Evolutionary conservation across 2,113 vertebrate species (phyloP), one percentile per base, ranked within the genome.

Genomic region (Trochalopteron elliotii): DNA sequence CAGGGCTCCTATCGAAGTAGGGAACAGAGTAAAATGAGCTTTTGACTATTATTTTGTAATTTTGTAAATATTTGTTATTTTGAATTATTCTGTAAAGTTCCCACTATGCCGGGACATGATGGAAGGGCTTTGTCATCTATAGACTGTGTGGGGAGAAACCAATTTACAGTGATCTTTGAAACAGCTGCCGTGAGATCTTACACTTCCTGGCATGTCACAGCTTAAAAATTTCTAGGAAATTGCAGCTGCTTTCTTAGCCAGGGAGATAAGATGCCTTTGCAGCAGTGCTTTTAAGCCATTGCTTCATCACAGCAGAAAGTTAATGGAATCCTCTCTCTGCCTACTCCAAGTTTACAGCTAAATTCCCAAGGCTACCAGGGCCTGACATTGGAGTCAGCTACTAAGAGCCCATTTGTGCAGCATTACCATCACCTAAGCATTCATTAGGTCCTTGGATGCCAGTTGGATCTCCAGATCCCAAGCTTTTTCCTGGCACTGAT

Each of bases 141-240:
- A 84, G 88, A 42, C 76, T 42, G 7, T 14, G 53, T 2, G 23
- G 24, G 72, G 72, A 56, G 80, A 71, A 94, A 75, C n/a, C 64
- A 63, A 72, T 83, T 95, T 83, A 69, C 82, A 90, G 56, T 25
- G 65, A 78, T 94, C 53, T 89, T 69, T 67, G 77, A 70, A 95
- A 94, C 77, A 96, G 92, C 80, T 90, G 85, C 67, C 0, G 0
- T 49, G 81, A 82, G 76, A 92, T 75, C 76, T 89, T 94, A 27
- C 53, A 64, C 67, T 74, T 94, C 88, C 92, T 90, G 88, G 79
- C 83, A 92, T 42, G 76, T 40, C 92, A 65, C 77, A 56, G 89
- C 80, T 89, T 75, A 63, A 93, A 94, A 83, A 78, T 84, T 90
- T 96, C 92, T 95, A 96, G 92, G 94, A 95, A 96, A 95, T 45